Base-by-base conservation (phyloP, 2,113 vertebrate genomes). In the Delphinus delphis region DNA sequence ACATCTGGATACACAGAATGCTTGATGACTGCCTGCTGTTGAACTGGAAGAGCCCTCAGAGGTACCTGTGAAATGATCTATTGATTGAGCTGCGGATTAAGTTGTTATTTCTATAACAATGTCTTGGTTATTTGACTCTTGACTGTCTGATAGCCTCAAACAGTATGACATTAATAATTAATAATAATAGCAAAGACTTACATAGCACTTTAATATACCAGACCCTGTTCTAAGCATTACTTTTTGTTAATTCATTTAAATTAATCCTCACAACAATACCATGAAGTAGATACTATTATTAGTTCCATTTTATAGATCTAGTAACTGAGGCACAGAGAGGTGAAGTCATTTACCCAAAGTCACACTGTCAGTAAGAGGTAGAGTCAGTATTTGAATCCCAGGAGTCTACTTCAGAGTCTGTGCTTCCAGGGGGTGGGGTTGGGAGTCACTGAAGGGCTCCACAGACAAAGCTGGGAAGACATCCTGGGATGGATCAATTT, bases 191-290 rank as follows among this genome's bases (percentile, higher is more conserved):
- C 6, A 21, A 81, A 41, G 8, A 44, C 12, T 62, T 95, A n/a
- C 1, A 63, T 20, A 63, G 55, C 33, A 76, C 3, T 18, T 70
- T 92, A 79, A 55, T 65, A 44, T 62, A 38, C 38, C 21, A 88
- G 18, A 79, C 28, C n/a, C 15, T 44, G 25, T 73, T 73, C 23
- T 84, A 81, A 86, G 38, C 18, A 33, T 84, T 44, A 74, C 55
- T 74, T 71, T 82, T 90, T 74, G 44, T 80, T 95, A 84, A 58
- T 26, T 84, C 28, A 58, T 92, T 77, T 84, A 77, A 90, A 71
- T 84, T 53, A 71, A 71, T 92, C 53, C n/a, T 94, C 15, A 62
- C 44, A 70, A 74, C 17, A 95, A 11, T 80, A 25, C 12, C n/a
- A 21, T 28, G 5, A 76, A 31, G 44, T 62, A 60, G 28, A 50